Evolutionary conservation across 2,888 invertebrate genomes (phyloP), one percentile per base, ranked within the genome.

Genomic region (Willowsia nigromaculata): DNA sequence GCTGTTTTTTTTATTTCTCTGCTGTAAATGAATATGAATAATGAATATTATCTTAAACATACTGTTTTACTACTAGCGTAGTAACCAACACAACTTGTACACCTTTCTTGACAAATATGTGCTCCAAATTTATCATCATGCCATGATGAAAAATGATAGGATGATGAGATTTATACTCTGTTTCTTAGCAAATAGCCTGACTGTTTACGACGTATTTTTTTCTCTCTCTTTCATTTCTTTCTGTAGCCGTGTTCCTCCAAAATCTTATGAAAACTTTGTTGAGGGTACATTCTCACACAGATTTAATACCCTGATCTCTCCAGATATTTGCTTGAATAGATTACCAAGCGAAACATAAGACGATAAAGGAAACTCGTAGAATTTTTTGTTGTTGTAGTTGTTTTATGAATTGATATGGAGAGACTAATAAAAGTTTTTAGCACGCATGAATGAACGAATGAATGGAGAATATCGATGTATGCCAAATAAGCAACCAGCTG

Each of bases 401-500:
- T 56, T 78, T 56, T 33, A 37, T 56, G 53, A 78, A 15, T 78
- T 53, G 78, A 15, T 25, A 47, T 47, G 22, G 15, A 74, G 43
- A 37, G 37, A 53, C 13, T 56, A 78, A 56, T 33, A 78, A 78
- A 53, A 78, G 2, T 47, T 71, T 68, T 40, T 71, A 76, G 50
- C 30, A 50, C 76, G 50, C 76, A 76, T 40, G 68, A 40, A 71
- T 71, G 68, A 78, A 33, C 3, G 47, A 25, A 71, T 71, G 68
- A 78, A 33, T 6, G 47, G 13, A 68, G 13, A 68, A 15, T 43
- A 62, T 37, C 81, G 81, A 81, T 78, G 56, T 56, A 53, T 78
- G 78, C 53, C 53, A 56, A 78, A 78, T 78, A 78, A 74, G 56
- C 82, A 88, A n/a, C 87, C 80, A 80, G 87, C 87, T 81, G 87